Evolutionary conservation across 2,797 vertebrate species (phyloP), one percentile per base, ranked within the genome.

Genomic region (Enteromius treurensis): DNA sequence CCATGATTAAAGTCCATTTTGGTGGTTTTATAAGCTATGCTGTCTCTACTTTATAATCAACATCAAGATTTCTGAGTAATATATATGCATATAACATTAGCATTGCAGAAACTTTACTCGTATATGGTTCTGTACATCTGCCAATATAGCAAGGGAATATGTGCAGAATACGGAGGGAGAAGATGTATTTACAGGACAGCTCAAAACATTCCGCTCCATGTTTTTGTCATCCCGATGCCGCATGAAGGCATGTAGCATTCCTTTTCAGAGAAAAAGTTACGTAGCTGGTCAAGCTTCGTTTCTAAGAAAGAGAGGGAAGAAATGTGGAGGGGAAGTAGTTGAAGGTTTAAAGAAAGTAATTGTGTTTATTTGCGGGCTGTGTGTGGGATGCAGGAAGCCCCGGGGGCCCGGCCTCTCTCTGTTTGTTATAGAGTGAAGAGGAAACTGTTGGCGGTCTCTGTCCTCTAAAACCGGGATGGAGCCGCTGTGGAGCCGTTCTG

Each of bases 391-490:
- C 94, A 95, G 95, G 94, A 95, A 95, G 93, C 94, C 93, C 93
- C 88, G 86, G 89, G 93, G 95, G 94, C 93, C 90, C 79, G 87
- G 89, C 86, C 89, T 88, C 42, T 77, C 77, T 82, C 91, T 95
- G 92, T 95, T 94, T 95, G 94, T 95, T 95, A 94, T 92, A 90
- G 92, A 92, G 92, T 90, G 87, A 93, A 92, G 92, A 93, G 94
- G 94, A 95, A 94, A 90, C 87, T 88, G 81, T 92, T 94, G 93
- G 94, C 87, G 88, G 87, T 93, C 93, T 95, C 92, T 94, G 92
- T 93, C 92, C 92, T 94, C 92, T 93, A 88, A 95, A 94, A 95
- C 95, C 94, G 93, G 92, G 93, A 94, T 88, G 90, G 93, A 95
- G 95, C 92, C 93, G 93, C 68, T 82, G 90, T 94, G 94, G 94